These are phyloP conservation scores for Colletes collaris DNA, from an alignment of 2,888 invertebrate genomes.

Conservation along the genomic window DNA sequence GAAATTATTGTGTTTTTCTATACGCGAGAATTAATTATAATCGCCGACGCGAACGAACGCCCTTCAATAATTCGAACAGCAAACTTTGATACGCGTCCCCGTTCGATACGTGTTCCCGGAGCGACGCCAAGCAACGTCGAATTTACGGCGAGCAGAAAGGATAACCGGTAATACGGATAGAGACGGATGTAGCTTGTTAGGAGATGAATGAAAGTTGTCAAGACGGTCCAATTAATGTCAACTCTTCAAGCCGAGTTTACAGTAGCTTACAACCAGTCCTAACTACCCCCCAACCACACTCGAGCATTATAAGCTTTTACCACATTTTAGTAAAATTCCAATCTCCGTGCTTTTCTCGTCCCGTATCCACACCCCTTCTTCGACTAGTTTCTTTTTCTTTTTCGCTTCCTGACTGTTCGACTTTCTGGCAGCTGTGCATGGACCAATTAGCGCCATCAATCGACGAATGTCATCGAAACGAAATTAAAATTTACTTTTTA, in stretches of 20 bases:
- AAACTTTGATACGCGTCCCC: constrained; percentile 47
- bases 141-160: constrained; percentile 47
- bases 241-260: constrained; percentile 80
- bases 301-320: constrained; percentile 69
- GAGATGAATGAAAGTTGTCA: constrained; percentile 83
- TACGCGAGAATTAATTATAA: constrained; percentile 32
- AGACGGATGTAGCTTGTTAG: constrained; percentile 82
- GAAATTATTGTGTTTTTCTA: constrained; percentile 25
- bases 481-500: not conserved
- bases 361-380: not conserved
- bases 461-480: not conserved
- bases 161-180: constrained; percentile 73
- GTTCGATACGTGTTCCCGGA: constrained; percentile 46
- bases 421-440: not conserved
- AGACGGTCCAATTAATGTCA: constrained; percentile 83
- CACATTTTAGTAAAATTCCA: constrained; percentile 58
- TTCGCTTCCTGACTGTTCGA: not conserved
- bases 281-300: constrained; percentile 46
- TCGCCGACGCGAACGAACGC: constrained; percentile 26
- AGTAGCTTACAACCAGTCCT: constrained; percentile 76
- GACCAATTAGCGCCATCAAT: not conserved
- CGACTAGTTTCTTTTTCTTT: not conserved
- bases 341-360: constrained; percentile 3
- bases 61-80: constrained; percentile 45
- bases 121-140: constrained; percentile 50